A percentile compares a stretch with the other conserved stretches of the same genome.
Evolutionary conservation across 2,797 vertebrate species (phyloP).

Genomic region (Scolopax bukidnonensis): DNA sequence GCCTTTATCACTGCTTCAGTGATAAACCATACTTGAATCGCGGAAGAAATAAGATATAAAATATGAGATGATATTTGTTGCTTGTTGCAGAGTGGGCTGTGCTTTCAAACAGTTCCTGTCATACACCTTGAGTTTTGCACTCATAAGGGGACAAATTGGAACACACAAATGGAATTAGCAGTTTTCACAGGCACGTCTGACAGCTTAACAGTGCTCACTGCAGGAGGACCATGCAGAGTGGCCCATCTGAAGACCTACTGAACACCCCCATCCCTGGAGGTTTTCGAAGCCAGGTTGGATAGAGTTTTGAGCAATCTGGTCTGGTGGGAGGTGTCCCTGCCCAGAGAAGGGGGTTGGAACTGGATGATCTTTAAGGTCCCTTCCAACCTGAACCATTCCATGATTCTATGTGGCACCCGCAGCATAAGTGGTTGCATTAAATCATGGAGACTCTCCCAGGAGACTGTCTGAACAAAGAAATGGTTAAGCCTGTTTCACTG

Average conservation of each 20-base stretch:
- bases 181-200: not conserved
- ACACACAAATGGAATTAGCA: not conserved
- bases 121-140: not conserved
- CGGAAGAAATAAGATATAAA: not conserved
- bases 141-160: not conserved
- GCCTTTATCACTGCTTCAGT: not conserved
- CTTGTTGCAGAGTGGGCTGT: not conserved
- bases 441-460: not conserved
- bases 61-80: not conserved
- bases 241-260: not conserved
- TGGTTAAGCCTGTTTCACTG: not conserved
- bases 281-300: too few relatives aligned
- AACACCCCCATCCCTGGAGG: too few relatives aligned
- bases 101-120: not conserved
- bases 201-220: not conserved
- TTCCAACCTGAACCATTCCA: too few relatives aligned
- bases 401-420: not conserved
- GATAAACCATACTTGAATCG: not conserved
- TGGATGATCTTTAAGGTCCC: too few relatives aligned
- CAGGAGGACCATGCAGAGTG: not conserved
- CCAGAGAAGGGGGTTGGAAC: too few relatives aligned
- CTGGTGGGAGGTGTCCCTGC: too few relatives aligned
- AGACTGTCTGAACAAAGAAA: not conserved
- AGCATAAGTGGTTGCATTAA: not conserved
- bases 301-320: too few relatives aligned